These are phyloP conservation scores for Sinocyclocheilus anophthalmus DNA, from an alignment of 2,113 vertebrate genomes.

Conservation along the genomic window DNA sequence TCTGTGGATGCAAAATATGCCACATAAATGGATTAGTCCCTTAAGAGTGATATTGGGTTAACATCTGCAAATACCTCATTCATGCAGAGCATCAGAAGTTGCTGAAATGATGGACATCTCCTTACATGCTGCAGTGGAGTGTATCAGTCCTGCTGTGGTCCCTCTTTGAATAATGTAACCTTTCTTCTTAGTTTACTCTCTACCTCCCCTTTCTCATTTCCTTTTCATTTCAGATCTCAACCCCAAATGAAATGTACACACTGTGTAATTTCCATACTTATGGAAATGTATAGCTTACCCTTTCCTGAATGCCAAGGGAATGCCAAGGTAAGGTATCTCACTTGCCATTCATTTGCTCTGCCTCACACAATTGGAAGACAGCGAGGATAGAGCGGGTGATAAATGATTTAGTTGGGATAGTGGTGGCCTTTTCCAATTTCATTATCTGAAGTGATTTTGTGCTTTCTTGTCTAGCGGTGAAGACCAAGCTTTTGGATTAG, in stretches of 20 bases:
- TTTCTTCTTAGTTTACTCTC: conserved; percentile 32
- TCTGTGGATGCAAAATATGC: not conserved
- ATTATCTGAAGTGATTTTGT: not conserved
- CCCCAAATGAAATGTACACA: conserved; percentile 27
- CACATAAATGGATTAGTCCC: conserved; percentile 1
- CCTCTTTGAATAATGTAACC: conserved; percentile 29
- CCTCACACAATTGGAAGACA: not conserved
- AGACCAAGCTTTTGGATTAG: not conserved
- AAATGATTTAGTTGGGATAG: not conserved
- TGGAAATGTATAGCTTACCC: conserved; percentile 30
- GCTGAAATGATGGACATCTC: not conserved
- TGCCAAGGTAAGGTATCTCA: not conserved
- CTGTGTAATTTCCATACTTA: conserved; percentile 29
- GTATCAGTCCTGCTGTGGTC: conserved; percentile 3
- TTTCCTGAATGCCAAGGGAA: conserved; percentile 31
- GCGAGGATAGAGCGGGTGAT: not conserved
- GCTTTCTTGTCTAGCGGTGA: not conserved
- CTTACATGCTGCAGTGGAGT: not conserved
- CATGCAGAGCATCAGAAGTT: conserved; percentile 7
- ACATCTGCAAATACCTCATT: conserved; percentile 29
- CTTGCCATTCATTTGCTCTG: conserved; percentile 30
- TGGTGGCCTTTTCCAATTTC: not conserved
- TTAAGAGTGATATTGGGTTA: not conserved
- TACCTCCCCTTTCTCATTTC: conserved; percentile 32
- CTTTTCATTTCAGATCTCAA: conserved; percentile 42